A percentile compares a stretch with the other conserved stretches of the same genome.
Evolutionary conservation across 2,888 invertebrate species (phyloP).

Genomic region (Heteromyza rotundicornis): DNA sequence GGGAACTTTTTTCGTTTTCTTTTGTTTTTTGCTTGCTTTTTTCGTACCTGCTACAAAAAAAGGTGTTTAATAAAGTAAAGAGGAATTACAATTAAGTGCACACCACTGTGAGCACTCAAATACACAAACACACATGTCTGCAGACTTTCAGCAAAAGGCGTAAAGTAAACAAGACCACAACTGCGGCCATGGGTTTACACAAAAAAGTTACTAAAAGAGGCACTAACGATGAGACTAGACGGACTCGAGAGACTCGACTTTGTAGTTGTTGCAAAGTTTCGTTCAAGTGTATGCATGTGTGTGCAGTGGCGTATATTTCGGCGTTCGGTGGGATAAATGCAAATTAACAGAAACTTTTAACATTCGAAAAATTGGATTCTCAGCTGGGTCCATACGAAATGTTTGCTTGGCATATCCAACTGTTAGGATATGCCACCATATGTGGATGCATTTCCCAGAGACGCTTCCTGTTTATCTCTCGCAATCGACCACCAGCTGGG

Average conservation of each 20-base stretch:
- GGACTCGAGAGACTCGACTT: neutral
- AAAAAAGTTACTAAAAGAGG: neutral
- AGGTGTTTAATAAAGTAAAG: constrained; percentile 41
- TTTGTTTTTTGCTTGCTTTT: constrained; percentile 2
- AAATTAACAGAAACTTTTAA: too few relatives aligned
- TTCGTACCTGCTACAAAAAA: constrained; percentile 19
- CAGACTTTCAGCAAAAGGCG: constrained; percentile 4
- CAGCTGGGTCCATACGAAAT: too few relatives aligned
- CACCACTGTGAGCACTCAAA: constrained; percentile 19
- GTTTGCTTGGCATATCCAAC: too few relatives aligned
- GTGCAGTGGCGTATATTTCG: too few relatives aligned
- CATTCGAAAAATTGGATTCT: too few relatives aligned
- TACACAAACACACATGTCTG: constrained; percentile 9
- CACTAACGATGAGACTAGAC: neutral
- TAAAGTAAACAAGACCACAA: constrained; percentile 9
- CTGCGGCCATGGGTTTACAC: neutral
- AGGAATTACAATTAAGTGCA: constrained; percentile 40
- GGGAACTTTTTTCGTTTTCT: constrained; percentile 11
- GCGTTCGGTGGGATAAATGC: too few relatives aligned
- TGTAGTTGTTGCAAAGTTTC: neutral
- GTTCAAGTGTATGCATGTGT: neutral
- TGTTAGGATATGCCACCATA: too few relatives aligned
- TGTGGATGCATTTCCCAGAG: too few relatives aligned
- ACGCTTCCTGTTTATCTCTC: too few relatives aligned
- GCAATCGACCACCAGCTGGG: too few relatives aligned